phyloP scores from a whole-genome alignment of 2,888 invertebrate species.

The Meteorus colon region DNA sequence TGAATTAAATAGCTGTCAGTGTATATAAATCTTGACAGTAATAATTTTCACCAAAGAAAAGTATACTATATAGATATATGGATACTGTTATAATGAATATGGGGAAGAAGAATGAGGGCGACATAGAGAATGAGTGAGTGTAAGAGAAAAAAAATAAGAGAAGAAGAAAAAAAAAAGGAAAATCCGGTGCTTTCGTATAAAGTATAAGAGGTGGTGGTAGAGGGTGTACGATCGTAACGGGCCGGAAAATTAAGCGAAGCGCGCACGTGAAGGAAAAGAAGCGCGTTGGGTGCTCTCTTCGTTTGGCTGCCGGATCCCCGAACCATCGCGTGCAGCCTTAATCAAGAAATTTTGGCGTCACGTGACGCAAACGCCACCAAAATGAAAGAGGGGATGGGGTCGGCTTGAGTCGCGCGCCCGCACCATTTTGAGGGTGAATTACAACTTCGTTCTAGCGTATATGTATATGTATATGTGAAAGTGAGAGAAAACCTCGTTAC shows the following conservation, averaged over 20 bases:
- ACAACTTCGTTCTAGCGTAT: conserved; percentile 52
- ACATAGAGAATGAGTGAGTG: conserved; percentile 30
- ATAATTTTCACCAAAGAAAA: conserved; percentile 26
- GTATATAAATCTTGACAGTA: conserved; percentile 26
- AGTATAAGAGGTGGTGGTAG: neutral
- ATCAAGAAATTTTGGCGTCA: conserved; percentile 68
- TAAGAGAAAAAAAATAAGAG: conserved; percentile 30
- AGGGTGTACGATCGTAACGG: conserved; percentile 39
- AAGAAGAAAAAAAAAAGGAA: conserved; percentile 22
- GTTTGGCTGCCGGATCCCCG: conserved; percentile 41
- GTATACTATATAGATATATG: neutral
- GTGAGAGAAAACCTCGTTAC: conserved; percentile 49
- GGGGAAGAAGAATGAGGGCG: neutral
- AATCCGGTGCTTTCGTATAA: conserved; percentile 38
- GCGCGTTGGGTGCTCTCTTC: conserved; percentile 31
- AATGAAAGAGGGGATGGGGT: neutral
- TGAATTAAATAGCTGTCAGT: conserved; percentile 11
- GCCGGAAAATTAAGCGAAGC: conserved; percentile 48
- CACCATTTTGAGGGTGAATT: conserved; percentile 63
- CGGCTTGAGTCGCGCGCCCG: conserved; percentile 48
- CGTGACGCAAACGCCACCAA: conserved; percentile 54
- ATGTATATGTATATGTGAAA: neutral
- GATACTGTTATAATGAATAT: neutral
- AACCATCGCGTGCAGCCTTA: conserved; percentile 64
- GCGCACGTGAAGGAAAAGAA: conserved; percentile 37